Conservation (phyloP, 1,140 invertebrate genomes). For the Theocolax elegans region DNA sequence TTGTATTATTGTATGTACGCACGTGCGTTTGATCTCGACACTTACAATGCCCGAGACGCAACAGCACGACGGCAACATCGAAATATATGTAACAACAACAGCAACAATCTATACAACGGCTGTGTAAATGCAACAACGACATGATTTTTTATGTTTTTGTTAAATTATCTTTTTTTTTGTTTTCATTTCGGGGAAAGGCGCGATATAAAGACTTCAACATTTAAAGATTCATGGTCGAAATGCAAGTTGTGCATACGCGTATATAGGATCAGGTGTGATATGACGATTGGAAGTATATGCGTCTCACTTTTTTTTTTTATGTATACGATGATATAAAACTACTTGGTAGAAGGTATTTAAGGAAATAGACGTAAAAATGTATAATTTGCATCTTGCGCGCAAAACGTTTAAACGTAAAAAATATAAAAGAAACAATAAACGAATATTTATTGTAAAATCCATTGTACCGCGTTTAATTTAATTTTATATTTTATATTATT, state of each 20-base stretch:
- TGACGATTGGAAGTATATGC: constrained; percentile 9
- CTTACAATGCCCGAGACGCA: constrained; percentile 7
- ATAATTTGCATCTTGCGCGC: background rate
- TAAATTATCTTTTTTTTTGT: background rate
- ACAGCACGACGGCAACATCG: constrained; percentile 23
- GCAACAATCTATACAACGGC: constrained; percentile 35
- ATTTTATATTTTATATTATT: no score
- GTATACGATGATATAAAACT: no score
- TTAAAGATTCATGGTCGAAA: background rate
- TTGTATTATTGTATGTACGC: no score
- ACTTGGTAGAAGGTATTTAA: no score
- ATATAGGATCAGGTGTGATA: background rate
- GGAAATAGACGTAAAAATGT: background rate
- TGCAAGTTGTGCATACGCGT: background rate
- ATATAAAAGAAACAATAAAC: no score
- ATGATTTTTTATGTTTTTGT: background rate
- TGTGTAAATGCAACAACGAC: constrained; percentile 30
- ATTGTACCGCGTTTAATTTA: no score
- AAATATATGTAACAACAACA: constrained; percentile 36
- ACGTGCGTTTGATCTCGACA: background rate
- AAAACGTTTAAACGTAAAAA: no score
- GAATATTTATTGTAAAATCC: no score
- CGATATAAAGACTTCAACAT: background rate
- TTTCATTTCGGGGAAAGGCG: no score
- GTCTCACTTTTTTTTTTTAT: background rate